phyloP scores from a whole-genome alignment of 1,140 invertebrate species.

The Drosophila mayri region DNA sequence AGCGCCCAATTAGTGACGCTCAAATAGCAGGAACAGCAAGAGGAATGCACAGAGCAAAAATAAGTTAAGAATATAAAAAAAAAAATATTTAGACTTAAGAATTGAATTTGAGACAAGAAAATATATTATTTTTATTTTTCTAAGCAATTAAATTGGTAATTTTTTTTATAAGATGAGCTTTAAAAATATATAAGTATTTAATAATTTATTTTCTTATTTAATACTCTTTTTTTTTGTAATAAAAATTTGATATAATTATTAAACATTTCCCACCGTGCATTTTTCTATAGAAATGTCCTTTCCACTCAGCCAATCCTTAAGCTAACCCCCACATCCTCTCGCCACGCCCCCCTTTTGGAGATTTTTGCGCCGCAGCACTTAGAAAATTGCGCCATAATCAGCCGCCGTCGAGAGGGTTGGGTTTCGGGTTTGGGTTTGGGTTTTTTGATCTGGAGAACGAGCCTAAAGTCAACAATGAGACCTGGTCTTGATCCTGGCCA shows the following conservation, averaged over 20 bases:
- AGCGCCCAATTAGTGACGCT: conserved; percentile 76
- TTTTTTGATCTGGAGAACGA: conserved; percentile 20
- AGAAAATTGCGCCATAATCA: conserved; percentile 81
- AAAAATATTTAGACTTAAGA: too few species aligned
- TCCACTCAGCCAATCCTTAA: conserved; percentile 14
- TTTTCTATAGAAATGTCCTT: conserved; percentile 9
- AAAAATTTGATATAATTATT: neutral
- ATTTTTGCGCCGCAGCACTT: conserved; percentile 69
- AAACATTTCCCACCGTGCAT: conserved; percentile 3
- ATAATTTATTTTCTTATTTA: neutral
- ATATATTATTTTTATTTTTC: neutral
- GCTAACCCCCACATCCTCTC: neutral
- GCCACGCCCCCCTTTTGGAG: conserved; percentile 11
- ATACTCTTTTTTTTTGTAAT: neutral
- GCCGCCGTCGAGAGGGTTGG: conserved; percentile 35
- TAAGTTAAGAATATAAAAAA: too few species aligned
- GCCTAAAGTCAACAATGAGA: conserved; percentile 69
- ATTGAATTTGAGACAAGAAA: neutral
- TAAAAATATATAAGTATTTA: neutral
- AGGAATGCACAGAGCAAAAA: conserved; percentile 6
- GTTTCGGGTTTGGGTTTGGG: neutral
- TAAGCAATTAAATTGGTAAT: neutral
- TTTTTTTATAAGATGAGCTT: neutral
- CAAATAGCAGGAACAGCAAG: conserved; percentile 60
- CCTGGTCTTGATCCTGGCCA: conserved; percentile 39